These are phyloP conservation scores for Cephus rjabovi DNA, from an alignment of 2,888 invertebrate genomes.

Conservation along the genomic window DNA sequence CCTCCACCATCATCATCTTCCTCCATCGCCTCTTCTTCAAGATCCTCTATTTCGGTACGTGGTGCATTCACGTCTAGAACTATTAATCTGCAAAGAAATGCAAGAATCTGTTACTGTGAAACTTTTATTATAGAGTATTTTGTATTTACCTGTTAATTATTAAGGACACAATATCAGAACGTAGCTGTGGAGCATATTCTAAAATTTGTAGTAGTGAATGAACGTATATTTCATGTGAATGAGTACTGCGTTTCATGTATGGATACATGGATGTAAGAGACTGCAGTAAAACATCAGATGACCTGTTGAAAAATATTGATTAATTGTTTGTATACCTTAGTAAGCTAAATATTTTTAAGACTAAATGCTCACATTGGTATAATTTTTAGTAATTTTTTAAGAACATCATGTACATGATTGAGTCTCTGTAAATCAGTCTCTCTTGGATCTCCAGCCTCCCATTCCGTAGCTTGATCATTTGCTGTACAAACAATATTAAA, in stretches of 20 bases:
- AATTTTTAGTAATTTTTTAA: constrained; percentile 67
- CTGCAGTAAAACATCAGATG: constrained; percentile 76
- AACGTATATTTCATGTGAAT: constrained; percentile 79
- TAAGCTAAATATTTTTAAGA: constrained; percentile 22
- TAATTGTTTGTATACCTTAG: constrained; percentile 6
- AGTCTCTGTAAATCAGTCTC: constrained; percentile 70
- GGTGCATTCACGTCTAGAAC: constrained; percentile 81
- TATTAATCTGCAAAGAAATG: constrained; percentile 18
- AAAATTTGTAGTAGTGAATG: constrained; percentile 82
- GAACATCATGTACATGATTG: constrained; percentile 73
- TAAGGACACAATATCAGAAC: constrained; percentile 77
- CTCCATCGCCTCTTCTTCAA: constrained; percentile 65
- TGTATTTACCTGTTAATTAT: constrained; percentile 80
- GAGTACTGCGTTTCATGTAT: constrained; percentile 77
- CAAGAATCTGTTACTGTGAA: constrained; percentile 3
- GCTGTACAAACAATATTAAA: constrained; percentile 31
- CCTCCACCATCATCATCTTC: constrained; percentile 68
- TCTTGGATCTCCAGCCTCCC: constrained; percentile 73
- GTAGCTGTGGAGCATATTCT: constrained; percentile 79
- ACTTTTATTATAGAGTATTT: neutral
- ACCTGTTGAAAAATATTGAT: constrained; percentile 69
- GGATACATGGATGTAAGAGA: constrained; percentile 78
- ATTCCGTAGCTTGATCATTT: constrained; percentile 69
- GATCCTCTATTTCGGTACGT: constrained; percentile 69
- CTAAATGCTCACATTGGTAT: constrained; percentile 71